Evolutionary conservation across 2,888 invertebrate genomes (phyloP), one percentile per base, ranked within the genome.

Genomic region (Synanthedon vespiformis): DNA sequence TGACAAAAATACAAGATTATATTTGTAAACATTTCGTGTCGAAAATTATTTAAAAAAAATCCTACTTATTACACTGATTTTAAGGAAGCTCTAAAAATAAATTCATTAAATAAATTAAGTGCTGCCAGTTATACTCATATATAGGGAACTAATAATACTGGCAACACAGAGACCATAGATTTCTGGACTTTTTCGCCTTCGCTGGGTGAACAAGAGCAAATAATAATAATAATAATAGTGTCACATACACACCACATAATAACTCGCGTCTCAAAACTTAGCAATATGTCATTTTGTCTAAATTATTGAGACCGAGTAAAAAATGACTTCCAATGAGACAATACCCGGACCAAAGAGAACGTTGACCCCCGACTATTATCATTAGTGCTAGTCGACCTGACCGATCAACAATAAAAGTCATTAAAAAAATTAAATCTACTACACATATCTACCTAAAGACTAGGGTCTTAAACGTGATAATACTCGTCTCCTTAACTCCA

Each of bases 381-480:
- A 27, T 27, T 34, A 34, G 27, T 8, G 27, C 8, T 8, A 34
- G 34, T 34, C 2, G 34, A 34, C 10, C 8, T 34, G 1, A 34
- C 10, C 34, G 10, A 10, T 34, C 22, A 34, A 34, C 34, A 34
- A 34, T 34, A 34, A 2, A 8, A 34, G 34, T 34, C 8, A 34
- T 10, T 34, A 34, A 82, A 81, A 64, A 62, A 60, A 64, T 72
- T 72, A 68, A 18, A 72, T 65, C 70, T 75, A 78, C 16, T 75
- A 78, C 16, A 67, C 71, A 74, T 77, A 74, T 71, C 74, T 78
- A 78, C 64, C 80, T 83, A 81, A 62, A 73, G 81, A 83, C 83
- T 83, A 83, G 82, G 78, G 77, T 65, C 74, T 72, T 75, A 77
- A 64, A 68, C 66, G 70, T 67, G 69, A 72, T 75, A 80, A 78